Percentiles rank a stretch among this genome's conserved stretches.
phyloP scores from a whole-genome alignment of 2,888 invertebrate genomes.

The Lutraria lutraria region DNA sequence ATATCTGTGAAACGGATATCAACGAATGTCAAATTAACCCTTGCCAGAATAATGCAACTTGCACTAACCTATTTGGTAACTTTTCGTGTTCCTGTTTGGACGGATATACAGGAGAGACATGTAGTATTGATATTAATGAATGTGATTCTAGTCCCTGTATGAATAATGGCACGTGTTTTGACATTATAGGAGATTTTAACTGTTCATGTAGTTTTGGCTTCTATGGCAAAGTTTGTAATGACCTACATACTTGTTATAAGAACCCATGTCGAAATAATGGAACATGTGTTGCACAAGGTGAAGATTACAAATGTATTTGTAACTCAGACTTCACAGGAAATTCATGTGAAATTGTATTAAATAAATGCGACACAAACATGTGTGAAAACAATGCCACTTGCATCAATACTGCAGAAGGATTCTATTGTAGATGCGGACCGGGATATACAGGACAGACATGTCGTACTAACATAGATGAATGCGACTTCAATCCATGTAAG shows the following conservation, averaged over 20 bases:
- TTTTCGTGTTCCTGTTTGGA: constrained; percentile 36
- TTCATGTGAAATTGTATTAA: background rate
- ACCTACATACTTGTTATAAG: too few species aligned
- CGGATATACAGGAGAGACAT: background rate
- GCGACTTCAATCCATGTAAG: constrained; percentile 64
- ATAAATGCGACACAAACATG: background rate
- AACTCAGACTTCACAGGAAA: constrained; percentile 6
- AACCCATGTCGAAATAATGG: constrained; percentile 33
- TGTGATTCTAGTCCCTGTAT: constrained; percentile 36
- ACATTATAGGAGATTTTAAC: constrained; percentile 29
- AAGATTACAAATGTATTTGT: constrained; percentile 33
- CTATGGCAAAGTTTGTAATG: constrained; percentile 22
- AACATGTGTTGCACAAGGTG: constrained; percentile 1
- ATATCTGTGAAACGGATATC: constrained; percentile 33
- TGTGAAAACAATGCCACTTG: constrained; percentile 62
- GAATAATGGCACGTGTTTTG: constrained; percentile 32
- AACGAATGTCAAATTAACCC: constrained; percentile 38
- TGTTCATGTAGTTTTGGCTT: constrained; percentile 45
- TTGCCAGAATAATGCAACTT: constrained; percentile 34
- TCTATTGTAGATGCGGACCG: constrained; percentile 33
- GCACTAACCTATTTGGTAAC: constrained; percentile 27
- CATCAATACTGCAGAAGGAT: constrained; percentile 29
- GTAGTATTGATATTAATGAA: constrained; percentile 24
- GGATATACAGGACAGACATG: constrained; percentile 69
- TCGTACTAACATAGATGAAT: constrained; percentile 68